Evolutionary conservation across 2,888 invertebrate genomes (phyloP).

Genomic region (Amphipyra berbera): DNA sequence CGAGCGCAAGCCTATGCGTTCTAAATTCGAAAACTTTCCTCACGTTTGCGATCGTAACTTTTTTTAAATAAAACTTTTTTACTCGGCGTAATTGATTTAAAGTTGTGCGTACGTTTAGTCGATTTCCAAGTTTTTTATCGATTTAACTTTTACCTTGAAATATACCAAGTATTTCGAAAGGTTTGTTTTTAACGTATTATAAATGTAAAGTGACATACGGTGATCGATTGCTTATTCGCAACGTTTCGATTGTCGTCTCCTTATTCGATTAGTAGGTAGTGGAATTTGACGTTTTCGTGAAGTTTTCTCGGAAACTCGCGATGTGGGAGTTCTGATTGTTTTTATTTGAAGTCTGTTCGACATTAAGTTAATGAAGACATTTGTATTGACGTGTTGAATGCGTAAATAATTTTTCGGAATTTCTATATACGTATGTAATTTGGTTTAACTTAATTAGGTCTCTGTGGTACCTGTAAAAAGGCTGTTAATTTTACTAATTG

Average conservation of each 20-base stretch:
- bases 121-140: constrained; percentile 25
- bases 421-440: constrained; percentile 15
- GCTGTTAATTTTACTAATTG: constrained; percentile 8
- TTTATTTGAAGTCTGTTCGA: constrained; percentile 69
- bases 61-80: constrained; percentile 42
- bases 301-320: constrained; percentile 83
- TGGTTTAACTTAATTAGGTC: constrained; percentile 27
- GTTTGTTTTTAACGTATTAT: constrained; percentile 58
- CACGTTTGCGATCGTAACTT: constrained; percentile 40
- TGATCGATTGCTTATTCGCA: constrained; percentile 66
- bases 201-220: constrained; percentile 66
- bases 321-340: constrained; percentile 82
- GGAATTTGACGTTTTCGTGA: constrained; percentile 80
- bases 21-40: constrained; percentile 67
- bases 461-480: background rate
- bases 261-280: constrained; percentile 78
- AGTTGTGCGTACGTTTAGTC: constrained; percentile 40
- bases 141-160: constrained; percentile 24
- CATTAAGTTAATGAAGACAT: constrained; percentile 83
- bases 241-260: constrained; percentile 73
- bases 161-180: constrained; percentile 36
- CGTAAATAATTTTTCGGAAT: constrained; percentile 70
- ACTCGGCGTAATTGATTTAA: constrained; percentile 22
- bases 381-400: constrained; percentile 77
- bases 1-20: constrained; percentile 84